Conservation (phyloP, 2,797 vertebrate genomes). For the Xenopus petersii region DNA sequence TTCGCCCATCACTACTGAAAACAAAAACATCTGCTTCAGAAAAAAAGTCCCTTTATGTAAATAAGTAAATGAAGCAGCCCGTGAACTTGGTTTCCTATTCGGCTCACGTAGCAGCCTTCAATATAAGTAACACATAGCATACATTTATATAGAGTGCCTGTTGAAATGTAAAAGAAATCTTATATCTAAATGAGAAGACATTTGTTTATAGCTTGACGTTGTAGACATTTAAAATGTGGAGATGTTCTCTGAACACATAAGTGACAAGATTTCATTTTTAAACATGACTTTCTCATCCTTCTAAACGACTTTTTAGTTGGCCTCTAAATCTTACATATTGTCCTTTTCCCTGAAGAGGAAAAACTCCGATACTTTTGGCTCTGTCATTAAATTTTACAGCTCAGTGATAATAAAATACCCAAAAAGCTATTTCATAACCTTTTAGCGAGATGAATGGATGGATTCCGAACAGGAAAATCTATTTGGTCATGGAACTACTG, state of each 20-base stretch:
- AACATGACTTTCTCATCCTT: slow-evolving; percentile 56
- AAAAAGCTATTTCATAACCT: slow-evolving; percentile 60
- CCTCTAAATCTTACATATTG: slow-evolving; percentile 59
- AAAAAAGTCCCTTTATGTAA: slow-evolving; percentile 5
- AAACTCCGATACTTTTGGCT: slow-evolving; percentile 54
- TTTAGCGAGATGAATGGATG: slow-evolving; percentile 58
- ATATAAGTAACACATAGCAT: slow-evolving; percentile 51
- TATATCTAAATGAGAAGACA: slow-evolving; percentile 61
- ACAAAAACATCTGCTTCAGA: no score
- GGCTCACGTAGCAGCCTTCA: slow-evolving; percentile 56
- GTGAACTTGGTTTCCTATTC: slow-evolving; percentile 60
- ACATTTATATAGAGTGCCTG: slow-evolving; percentile 63
- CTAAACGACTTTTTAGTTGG: slow-evolving; percentile 59
- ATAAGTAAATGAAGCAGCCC: slow-evolving; percentile 26
- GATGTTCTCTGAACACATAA: slow-evolving; percentile 59
- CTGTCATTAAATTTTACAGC: slow-evolving; percentile 62
- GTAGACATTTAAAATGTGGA: slow-evolving; percentile 58
- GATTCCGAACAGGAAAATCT: slow-evolving; percentile 56
- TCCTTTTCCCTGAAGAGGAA: slow-evolving; percentile 57
- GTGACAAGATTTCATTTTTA: slow-evolving; percentile 56
- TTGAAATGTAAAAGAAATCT: slow-evolving; percentile 54
- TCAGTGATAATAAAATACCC: slow-evolving; percentile 62
- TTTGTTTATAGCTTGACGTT: slow-evolving; percentile 49
- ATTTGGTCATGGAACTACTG: slow-evolving; percentile 51
- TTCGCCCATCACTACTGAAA: no score